A percentile compares a stretch with the other conserved stretches of the same genome.
These are phyloP conservation scores for Trematocara unimaculatum DNA, from an alignment of 2,113 vertebrate species.

Conservation along the genomic window DNA sequence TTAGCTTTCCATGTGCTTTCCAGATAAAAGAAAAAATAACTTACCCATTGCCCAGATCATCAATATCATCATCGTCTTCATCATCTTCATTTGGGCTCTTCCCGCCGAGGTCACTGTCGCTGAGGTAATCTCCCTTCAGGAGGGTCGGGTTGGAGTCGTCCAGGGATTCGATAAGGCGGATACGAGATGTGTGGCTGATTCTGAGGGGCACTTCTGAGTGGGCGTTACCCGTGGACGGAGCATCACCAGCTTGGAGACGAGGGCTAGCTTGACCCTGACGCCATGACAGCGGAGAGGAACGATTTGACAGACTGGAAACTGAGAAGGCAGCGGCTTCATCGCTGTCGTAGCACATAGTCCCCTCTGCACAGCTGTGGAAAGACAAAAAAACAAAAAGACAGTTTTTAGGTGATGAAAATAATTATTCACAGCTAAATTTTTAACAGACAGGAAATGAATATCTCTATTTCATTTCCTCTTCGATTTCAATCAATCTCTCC, in stretches of 20 bases:
- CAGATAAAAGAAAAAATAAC: neutral
- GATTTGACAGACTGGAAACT: conserved; percentile 88
- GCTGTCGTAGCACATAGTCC: conserved; percentile 84
- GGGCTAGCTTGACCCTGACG: conserved; percentile 93
- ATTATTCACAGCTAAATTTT: neutral
- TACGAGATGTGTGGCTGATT: conserved; percentile 82
- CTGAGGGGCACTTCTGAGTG: conserved; percentile 82
- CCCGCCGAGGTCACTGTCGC: conserved; percentile 79
- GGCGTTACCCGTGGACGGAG: conserved; percentile 82
- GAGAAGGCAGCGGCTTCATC: conserved; percentile 88
- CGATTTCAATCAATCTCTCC: neutral
- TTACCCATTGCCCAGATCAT: conserved; percentile 89
- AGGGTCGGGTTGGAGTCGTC: conserved; percentile 76
- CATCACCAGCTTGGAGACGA: conserved; percentile 88
- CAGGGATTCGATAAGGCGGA: conserved; percentile 84
- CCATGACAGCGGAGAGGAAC: conserved; percentile 92
- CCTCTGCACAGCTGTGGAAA: conserved; percentile 80
- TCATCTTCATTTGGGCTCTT: conserved; percentile 82
- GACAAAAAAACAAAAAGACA: neutral
- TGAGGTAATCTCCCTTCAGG: conserved; percentile 88
- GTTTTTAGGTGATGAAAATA: neutral
- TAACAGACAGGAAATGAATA: neutral
- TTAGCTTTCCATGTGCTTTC: neutral
- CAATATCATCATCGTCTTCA: conserved; percentile 77
- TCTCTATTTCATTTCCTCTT: neutral